Base-by-base conservation (phyloP, 2,888 invertebrate genomes). In the Pristionchus fissidentatus region DNA sequence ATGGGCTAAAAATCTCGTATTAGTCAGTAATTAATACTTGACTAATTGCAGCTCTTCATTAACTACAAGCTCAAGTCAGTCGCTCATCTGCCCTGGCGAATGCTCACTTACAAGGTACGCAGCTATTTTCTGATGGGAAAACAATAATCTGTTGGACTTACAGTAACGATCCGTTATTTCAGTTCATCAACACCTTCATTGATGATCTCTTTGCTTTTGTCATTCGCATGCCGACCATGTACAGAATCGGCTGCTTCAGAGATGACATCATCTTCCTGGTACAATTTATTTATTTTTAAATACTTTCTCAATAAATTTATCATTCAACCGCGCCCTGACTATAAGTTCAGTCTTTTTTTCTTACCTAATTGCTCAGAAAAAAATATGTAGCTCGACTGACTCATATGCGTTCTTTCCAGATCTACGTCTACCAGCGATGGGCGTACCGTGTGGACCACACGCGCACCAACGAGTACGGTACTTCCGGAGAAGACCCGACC, bases 181-280 rank as follows among this genome's bases (percentile, higher is more conserved):
- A 70, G 75, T 98, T 98, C 93, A 95, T 99, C 84, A 99, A 99
- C 93, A 99, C 99, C 35, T 99, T 99, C 93, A 98, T 99, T 91
- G 99, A 99, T 94, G 99, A 99, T 93, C 97, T 99, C 91, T 99
- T 99, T 94, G 99, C 99, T 85, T 99, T 99, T 94, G 97, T 99
- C 87, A 99, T 99, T 91, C 97, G 98, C 94, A 99, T 99, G 99
- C 99, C 99, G 43, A 98, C 97, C 0, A 96, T 99, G 95, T 99
- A 99, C 92, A 87, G 91, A 26, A 93, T 99, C 91, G 98, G 98
- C 60, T 99, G 98, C 94, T 97, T 99, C 94, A 95, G 98, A 93
- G 98, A 98, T 94, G 96, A 99, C 94, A 97, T 99, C 91, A 96
- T 99, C 73, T 99, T 99, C 95, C 96, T 98, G 93, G 96, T 99